Conservation (phyloP, 2,113 vertebrate species). For the Hipposideros armiger region DNA sequence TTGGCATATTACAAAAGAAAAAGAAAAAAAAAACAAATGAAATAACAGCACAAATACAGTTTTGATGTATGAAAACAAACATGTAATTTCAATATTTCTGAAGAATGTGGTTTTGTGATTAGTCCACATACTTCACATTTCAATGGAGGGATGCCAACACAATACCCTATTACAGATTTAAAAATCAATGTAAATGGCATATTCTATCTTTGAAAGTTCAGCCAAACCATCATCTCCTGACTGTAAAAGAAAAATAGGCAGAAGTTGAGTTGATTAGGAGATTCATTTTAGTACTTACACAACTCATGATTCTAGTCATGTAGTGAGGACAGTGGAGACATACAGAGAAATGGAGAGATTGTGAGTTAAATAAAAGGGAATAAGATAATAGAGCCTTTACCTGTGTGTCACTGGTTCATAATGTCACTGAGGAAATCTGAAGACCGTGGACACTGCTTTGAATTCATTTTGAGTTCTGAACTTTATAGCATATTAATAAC, state of each 20-base stretch:
- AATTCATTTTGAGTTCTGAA: constrained; percentile 56
- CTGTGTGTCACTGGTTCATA: neutral
- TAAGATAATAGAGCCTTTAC: neutral
- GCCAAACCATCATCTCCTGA: neutral
- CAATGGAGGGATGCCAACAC: neutral
- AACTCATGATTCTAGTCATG: constrained; percentile 30
- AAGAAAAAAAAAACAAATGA: neutral
- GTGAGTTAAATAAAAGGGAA: constrained; percentile 40
- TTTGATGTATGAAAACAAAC: constrained; percentile 44
- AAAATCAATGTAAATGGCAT: constrained; percentile 12
- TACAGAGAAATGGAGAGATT: constrained; percentile 52
- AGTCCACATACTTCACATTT: constrained; percentile 36
- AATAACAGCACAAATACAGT: neutral
- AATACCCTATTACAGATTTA: neutral
- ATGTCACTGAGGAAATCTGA: constrained; percentile 31
- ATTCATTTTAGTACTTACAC: neutral
- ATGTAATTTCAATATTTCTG: constrained; percentile 14
- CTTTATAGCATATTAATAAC: constrained; percentile 49
- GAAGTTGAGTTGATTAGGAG: constrained; percentile 1
- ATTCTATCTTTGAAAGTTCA: constrained; percentile 1
- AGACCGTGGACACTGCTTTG: neutral
- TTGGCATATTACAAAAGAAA: neutral
- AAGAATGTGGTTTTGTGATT: constrained; percentile 49
- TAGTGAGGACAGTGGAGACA: neutral
- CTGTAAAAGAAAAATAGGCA: constrained; percentile 45